A percentile compares a stretch with the other conserved stretches of the same genome.
These are phyloP conservation scores for Stegodyphus mimosarum DNA, from an alignment of 1,140 invertebrate genomes.

Conservation along the genomic window DNA sequence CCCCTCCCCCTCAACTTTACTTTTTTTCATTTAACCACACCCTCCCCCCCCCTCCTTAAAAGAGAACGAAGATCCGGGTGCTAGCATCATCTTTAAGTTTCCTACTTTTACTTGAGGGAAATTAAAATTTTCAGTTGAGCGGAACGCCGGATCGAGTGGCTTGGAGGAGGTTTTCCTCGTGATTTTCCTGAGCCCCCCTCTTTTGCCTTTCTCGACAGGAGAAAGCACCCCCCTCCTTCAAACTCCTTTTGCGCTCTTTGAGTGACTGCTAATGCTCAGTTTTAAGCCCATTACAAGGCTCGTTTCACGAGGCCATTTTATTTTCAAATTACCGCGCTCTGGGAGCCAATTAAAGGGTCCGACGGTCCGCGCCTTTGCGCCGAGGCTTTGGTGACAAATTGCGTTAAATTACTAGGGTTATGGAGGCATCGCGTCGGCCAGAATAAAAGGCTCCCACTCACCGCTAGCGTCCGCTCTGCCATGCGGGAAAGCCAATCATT, in stretches of 20 bases:
- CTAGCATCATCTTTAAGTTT: slow-evolving; percentile 53
- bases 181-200: neutral
- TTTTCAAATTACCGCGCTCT: slow-evolving; percentile 61
- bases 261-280: slow-evolving; percentile 59
- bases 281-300: slow-evolving; percentile 62
- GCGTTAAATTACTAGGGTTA: slow-evolving; percentile 58
- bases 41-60: neutral
- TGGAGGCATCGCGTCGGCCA: slow-evolving; percentile 56
- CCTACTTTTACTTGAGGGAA: slow-evolving; percentile 55
- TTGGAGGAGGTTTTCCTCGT: slow-evolving; percentile 29
- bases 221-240: slow-evolving; percentile 4
- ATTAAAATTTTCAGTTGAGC: slow-evolving; percentile 57
- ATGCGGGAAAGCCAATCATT: slow-evolving; percentile 61
- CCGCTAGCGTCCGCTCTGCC: slow-evolving; percentile 46
- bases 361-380: slow-evolving; percentile 55
- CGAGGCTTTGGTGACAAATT: slow-evolving; percentile 53
- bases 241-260: slow-evolving; percentile 57
- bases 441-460: slow-evolving; percentile 56
- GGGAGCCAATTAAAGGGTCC: slow-evolving; percentile 60
- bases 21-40: too few species aligned
- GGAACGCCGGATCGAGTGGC: slow-evolving; percentile 37
- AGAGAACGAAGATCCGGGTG: neutral
- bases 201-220: neutral
- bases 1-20: neutral
- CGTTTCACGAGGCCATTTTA: slow-evolving; percentile 61